Evolutionary conservation across 2,888 invertebrate genomes (phyloP).

Genomic region (Scaptodrosophila latifasciaeformis): DNA sequence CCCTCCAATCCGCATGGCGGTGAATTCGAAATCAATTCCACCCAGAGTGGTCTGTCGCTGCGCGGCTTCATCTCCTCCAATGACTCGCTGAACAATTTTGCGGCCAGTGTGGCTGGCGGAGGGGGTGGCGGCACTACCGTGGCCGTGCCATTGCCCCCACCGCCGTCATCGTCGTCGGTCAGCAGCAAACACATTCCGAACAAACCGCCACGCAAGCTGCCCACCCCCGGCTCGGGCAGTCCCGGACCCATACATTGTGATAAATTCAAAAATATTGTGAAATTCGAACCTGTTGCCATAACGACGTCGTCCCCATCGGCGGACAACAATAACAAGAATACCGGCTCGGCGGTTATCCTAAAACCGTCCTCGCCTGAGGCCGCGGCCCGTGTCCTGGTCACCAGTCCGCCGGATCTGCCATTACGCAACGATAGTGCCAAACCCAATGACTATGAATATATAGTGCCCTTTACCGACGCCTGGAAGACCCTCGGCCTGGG

Average conservation of each 20-base stretch:
- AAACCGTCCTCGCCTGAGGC: conserved; percentile 68
- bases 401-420: conserved; percentile 63
- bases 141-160: conserved; percentile 25
- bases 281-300: conserved; percentile 74
- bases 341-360: conserved; percentile 69
- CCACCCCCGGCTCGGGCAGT: conserved; percentile 28
- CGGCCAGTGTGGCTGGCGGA: conserved; percentile 45
- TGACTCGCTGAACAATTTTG: conserved; percentile 71
- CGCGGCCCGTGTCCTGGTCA: conserved; percentile 12
- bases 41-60: conserved; percentile 70
- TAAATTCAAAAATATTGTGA: conserved; percentile 72
- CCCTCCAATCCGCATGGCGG: conserved; percentile 72
- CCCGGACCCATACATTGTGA: conserved; percentile 55
- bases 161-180: conserved; percentile 20
- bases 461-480: conserved; percentile 86
- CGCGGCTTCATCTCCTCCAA: conserved; percentile 72
- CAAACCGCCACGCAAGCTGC: conserved; percentile 73
- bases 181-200: conserved; percentile 73
- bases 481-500: conserved; percentile 88
- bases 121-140: conserved; percentile 21
- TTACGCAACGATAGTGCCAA: conserved; percentile 65
- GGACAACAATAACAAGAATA: conserved; percentile 55
- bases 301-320: conserved; percentile 69
- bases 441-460: conserved; percentile 80
- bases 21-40: conserved; percentile 72